Evolutionary conservation across 2,113 vertebrate genomes (phyloP).

Genomic region (Ptyas mucosa): DNA sequence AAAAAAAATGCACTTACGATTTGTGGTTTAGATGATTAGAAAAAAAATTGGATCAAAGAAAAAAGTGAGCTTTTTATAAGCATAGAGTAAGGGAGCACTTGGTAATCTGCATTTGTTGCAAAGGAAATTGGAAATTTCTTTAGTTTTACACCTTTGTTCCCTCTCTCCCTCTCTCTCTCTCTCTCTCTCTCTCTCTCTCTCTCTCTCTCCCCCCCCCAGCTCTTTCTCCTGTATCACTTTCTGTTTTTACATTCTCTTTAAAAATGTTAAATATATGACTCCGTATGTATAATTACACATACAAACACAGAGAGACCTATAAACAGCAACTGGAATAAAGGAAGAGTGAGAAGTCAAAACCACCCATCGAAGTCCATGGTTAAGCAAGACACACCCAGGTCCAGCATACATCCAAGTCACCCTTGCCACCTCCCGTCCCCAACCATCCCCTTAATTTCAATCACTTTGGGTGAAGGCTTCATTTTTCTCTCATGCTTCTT

Average conservation of each 20-base stretch:
- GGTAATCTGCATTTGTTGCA: not conserved
- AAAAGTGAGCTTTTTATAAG: not conserved
- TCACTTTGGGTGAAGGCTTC: not conserved
- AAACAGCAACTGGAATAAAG: not conserved
- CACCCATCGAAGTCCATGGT: not conserved
- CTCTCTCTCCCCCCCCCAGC: no score
- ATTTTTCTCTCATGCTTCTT: not conserved
- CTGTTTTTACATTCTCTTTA: not conserved
- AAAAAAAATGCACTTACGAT: not conserved
- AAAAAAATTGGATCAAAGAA: not conserved
- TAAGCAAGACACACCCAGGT: not conserved
- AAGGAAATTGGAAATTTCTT: not conserved
- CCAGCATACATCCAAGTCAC: not conserved
- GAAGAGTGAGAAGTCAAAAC: not conserved
- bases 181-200: no score
- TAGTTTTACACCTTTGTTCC: not conserved
- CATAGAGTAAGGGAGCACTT: not conserved
- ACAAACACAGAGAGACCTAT: not conserved
- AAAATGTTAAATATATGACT: not conserved
- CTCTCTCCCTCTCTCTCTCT: no score
- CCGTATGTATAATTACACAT: not conserved
- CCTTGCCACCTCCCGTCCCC: rapidly evolving
- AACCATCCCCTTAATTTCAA: not conserved
- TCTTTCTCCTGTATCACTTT: not conserved
- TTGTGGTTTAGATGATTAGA: not conserved